Base-by-base conservation (phyloP, 2,888 invertebrate species). In the Ditula angustiorana region DNA sequence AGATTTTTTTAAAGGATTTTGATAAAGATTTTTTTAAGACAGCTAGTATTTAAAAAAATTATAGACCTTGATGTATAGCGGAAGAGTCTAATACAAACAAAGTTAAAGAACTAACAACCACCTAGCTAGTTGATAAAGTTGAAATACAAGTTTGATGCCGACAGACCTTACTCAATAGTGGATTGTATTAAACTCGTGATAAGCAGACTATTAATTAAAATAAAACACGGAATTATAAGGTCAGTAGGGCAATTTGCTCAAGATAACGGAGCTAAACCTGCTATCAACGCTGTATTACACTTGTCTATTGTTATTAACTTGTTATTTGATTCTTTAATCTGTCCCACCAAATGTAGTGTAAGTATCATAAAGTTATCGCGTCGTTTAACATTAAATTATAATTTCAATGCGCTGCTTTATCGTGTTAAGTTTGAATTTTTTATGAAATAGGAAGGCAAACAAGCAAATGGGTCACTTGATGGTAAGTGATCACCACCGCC, bases 91-190 rank as follows among this genome's bases (percentile, higher is more conserved):
- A 46, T n/a, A n/a, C n/a, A n/a, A 46, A n/a, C 23, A 5, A 23
- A 46, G 5, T 4, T 23, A 5, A 13, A 13, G 13, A 1, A 35
- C 35, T 35, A 35, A 23, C 23, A 46, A 16, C 23, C 24, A 24
- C n/a, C 10, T 10, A 46, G n/a, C 24, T 13, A 26, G 19, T 41
- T 41, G 26, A 49, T 26, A 26, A 8, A 49, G 24, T 13, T n/a
- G 49, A 49, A 47, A 49, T 35, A 35, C 49, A 13, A 26, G 49
- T 47, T 47, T 26, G 5, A 26, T 37, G 37, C 16, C 3, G 21
- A 19, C 10, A 50, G 52, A 52, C 33, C 52, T 52, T 50, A 30
- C 52, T 33, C 52, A 52, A 52, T 52, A 52, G 30, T 23, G n/a
- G 3, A n/a, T 52, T 52, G n/a, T 52, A 33, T 10, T 23, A n/a